Percentiles rank a stretch among this genome's conserved stretches.
These are phyloP conservation scores for Antechinus flavipes DNA, from an alignment of 2,113 vertebrate genomes.

Conservation along the genomic window DNA sequence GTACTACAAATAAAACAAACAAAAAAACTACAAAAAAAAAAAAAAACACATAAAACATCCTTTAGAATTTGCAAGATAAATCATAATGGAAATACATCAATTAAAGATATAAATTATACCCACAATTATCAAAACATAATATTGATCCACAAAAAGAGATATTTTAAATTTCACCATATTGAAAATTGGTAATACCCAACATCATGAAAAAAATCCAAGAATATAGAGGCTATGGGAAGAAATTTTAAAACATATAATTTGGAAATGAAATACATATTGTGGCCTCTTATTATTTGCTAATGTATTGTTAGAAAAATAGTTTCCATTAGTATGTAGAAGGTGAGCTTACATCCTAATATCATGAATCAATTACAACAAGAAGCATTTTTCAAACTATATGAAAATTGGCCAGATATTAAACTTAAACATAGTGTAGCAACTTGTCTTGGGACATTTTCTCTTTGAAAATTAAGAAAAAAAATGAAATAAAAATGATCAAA, in stretches of 20 bases:
- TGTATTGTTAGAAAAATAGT: background rate
- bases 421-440: background rate
- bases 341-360: background rate
- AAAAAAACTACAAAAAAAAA: no score
- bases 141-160: background rate
- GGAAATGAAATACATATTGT: background rate
- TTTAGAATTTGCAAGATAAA: slow-evolving; percentile 1
- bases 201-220: background rate
- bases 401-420: background rate
- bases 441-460: background rate
- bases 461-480: background rate
- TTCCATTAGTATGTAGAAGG: background rate
- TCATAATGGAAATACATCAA: background rate
- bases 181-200: background rate
- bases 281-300: background rate
- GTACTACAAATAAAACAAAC: background rate
- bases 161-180: background rate
- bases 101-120: background rate
- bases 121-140: background rate
- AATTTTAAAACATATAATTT: background rate
- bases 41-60: background rate
- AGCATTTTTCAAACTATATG: background rate
- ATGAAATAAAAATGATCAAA: background rate
- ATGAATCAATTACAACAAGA: background rate
- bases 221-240: background rate